Evolutionary conservation across 2,113 vertebrate species (phyloP).

Genomic region (Corapipo altera): DNA sequence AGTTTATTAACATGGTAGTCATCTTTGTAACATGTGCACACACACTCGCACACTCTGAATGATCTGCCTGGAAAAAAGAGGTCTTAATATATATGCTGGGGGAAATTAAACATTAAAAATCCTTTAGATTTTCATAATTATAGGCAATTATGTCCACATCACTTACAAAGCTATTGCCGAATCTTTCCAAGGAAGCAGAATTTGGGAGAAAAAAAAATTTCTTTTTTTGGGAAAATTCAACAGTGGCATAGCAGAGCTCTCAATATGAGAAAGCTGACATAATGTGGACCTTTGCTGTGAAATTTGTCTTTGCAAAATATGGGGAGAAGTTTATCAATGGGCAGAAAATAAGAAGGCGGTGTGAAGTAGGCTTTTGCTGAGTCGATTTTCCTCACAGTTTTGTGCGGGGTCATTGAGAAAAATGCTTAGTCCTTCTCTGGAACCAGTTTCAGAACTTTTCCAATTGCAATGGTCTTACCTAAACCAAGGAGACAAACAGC

Average conservation of each 20-base stretch:
- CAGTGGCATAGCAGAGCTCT: constrained; percentile 99
- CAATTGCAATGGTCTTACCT: constrained; percentile 99
- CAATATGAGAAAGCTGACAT: constrained; percentile 99
- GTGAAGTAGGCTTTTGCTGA: constrained; percentile 87
- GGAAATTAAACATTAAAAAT: constrained; percentile 83
- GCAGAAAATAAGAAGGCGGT: constrained; percentile 86
- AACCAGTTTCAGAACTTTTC: constrained; percentile 99
- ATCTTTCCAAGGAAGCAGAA: constrained; percentile 85
- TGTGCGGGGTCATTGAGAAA: constrained; percentile 80
- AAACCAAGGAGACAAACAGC: constrained; percentile 42
- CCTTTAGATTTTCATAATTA: constrained; percentile 81
- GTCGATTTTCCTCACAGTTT: constrained; percentile 85
- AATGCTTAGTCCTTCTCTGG: constrained; percentile 97
- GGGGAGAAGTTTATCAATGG: constrained; percentile 82
- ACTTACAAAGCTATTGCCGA: constrained; percentile 86
- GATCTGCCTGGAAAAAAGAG: constrained; percentile 79
- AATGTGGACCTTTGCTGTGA: constrained; percentile 90
- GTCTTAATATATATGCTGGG: constrained; percentile 78
- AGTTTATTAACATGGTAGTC: constrained; percentile 98
- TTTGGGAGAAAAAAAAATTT: constrained; percentile 63
- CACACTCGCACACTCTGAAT: constrained; percentile 85
- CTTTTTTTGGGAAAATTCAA: constrained; percentile 78
- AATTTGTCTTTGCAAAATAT: constrained; percentile 80
- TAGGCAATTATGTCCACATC: constrained; percentile 91
- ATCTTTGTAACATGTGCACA: constrained; percentile 90